Base-by-base conservation (phyloP, 2,888 invertebrate species). In the Andrena hattorfiana region DNA sequence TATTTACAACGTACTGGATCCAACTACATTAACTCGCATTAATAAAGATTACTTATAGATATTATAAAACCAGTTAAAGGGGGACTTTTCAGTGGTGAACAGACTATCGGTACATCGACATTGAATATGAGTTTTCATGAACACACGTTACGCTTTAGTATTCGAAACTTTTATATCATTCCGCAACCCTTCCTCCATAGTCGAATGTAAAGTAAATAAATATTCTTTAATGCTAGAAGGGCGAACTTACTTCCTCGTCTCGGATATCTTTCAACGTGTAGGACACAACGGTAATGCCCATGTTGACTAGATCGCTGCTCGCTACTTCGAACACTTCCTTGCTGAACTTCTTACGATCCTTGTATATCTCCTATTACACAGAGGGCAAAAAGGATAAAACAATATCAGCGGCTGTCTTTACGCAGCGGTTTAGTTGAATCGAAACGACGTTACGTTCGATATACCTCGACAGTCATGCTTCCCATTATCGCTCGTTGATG, bases 401-500 rank as follows among this genome's bases (percentile, higher is more conserved):
- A 32, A 30, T 6, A 32, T 35, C 35, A 42, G 10, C 10, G 35
- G 10, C 35, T 35, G 35, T 10, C 10, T 35, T 66, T 3, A 13
- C 8, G 1, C 16, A 56, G 23, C 7, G 10, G 7, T 35, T 3
- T 2, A 66, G 20, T 35, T 4, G 26, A 54, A 32, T 0, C 5
- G 42, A 66, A n/a, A 13, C 6, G 32, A 78, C 13, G 5, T 16
- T 32, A 26, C 32, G n/a, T 23, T 79, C 16, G 30, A 26, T 59
- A 63, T 93, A 95, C 95, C 95, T 98, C 98, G 3, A 99, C 98
- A 0, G 98, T 98, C 98, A 98, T 98, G 85, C 98, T 98, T 42
- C 98, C 98, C 98, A 99, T 99, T 85, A 98, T 98, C 87, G 98
- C 98, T 85, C 98, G 95, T 94, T 99, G 98, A 93, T 99, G 98